Conservation (phyloP, 2,113 vertebrate genomes). For the Equus quagga region DNA sequence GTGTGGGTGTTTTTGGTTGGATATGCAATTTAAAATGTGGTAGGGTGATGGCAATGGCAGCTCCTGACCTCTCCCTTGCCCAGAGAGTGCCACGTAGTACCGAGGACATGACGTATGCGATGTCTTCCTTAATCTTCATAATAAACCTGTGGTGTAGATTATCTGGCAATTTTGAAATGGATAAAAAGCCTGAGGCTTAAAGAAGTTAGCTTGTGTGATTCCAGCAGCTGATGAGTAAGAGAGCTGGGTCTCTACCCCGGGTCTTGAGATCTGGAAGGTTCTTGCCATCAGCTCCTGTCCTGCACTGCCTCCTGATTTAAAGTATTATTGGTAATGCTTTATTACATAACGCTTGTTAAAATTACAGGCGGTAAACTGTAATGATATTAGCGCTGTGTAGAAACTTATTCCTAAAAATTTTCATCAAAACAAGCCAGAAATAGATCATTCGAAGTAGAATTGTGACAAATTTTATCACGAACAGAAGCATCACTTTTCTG, state of each 20-base stretch:
- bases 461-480: slow-evolving; percentile 35
- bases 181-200: background rate
- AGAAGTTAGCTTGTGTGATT: background rate
- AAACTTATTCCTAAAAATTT: background rate
- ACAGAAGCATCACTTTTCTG: slow-evolving; percentile 54
- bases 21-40: background rate
- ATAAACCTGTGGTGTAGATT: background rate
- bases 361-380: background rate
- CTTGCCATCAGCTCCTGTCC: background rate
- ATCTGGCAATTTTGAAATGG: background rate
- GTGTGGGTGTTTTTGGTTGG: background rate
- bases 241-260: background rate
- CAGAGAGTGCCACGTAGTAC: background rate
- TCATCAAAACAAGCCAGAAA: slow-evolving; percentile 39
- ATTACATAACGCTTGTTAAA: background rate
- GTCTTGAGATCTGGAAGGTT: background rate
- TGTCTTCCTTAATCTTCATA: background rate
- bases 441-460: slow-evolving; percentile 8
- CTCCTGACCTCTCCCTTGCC: background rate
- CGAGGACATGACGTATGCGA: background rate
- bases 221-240: too few relatives aligned
- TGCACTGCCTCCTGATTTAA: background rate
- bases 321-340: background rate
- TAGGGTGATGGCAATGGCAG: background rate
- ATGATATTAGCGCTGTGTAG: background rate